These are phyloP conservation scores for Magallana gigas DNA, from an alignment of 1,140 invertebrate species.

Conservation along the genomic window DNA sequence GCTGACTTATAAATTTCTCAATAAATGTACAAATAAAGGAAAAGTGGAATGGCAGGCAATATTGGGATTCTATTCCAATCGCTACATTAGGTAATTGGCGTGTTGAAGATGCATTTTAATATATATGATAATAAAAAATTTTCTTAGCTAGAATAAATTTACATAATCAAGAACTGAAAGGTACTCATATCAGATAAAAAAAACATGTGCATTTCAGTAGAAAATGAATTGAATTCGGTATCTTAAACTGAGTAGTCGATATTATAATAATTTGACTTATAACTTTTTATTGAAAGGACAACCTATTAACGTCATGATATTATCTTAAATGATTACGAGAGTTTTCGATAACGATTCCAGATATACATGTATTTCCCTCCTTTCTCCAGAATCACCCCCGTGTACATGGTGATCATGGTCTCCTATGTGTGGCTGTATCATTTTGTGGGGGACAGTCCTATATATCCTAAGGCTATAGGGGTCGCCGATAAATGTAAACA, in stretches of 20 bases:
- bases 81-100: conserved; percentile 34
- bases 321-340: not conserved
- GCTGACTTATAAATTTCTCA: conserved; percentile 3
- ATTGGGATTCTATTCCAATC: conserved; percentile 5
- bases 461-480: conserved; percentile 80
- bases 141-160: no score
- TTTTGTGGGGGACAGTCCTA: conserved; percentile 84
- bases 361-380: no score
- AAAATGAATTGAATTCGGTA: no score
- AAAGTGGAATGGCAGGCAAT: conserved; percentile 42
- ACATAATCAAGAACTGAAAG: no score
- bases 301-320: no score
- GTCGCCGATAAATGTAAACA: conserved; percentile 80
- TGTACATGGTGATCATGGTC: conserved; percentile 90
- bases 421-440: conserved; percentile 86
- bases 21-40: conserved; percentile 39
- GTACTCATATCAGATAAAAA: no score
- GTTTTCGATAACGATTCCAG: no score
- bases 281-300: no score
- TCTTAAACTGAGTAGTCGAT: no score
- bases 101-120: not conserved
- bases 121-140: no score
- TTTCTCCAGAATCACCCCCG: conserved; percentile 83
- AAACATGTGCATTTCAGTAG: no score
- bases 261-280: no score